These are phyloP conservation scores for Hormaphis cornu DNA, from an alignment of 1,140 invertebrate species.

Conservation along the genomic window DNA sequence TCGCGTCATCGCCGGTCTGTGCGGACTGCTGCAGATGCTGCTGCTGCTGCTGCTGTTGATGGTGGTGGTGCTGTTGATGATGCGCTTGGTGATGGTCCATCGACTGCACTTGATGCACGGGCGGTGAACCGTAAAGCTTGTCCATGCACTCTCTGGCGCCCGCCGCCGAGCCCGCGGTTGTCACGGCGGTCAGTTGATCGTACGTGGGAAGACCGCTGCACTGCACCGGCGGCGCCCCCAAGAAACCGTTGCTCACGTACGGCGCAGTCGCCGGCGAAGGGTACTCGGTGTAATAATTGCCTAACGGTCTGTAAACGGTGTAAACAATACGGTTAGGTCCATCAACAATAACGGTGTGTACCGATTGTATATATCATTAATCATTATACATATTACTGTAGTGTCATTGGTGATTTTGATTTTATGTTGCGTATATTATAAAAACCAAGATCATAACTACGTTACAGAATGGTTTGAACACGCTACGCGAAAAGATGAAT, in stretches of 20 bases:
- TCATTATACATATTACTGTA: too few relatives aligned
- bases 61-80: constrained; percentile 41
- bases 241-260: constrained; percentile 69
- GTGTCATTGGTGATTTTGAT: too few relatives aligned
- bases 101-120: constrained; percentile 38
- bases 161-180: constrained; percentile 41
- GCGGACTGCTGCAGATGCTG: constrained; percentile 45
- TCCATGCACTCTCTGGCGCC: constrained; percentile 46
- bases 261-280: constrained; percentile 52
- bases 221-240: constrained; percentile 45
- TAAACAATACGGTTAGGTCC: background rate
- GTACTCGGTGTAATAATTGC: constrained; percentile 68
- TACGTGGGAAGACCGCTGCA: constrained; percentile 45
- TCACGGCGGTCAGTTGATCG: constrained; percentile 47
- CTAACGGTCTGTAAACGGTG: constrained; percentile 40
- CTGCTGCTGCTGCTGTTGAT: constrained; percentile 47
- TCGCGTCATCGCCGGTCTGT: constrained; percentile 40
- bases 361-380: too few relatives aligned
- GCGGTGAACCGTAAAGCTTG: constrained; percentile 53
- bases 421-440: too few relatives aligned
- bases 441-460: too few relatives aligned
- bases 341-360: too few relatives aligned
- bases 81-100: constrained; percentile 34
- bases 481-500: too few relatives aligned
- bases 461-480: too few relatives aligned